These are phyloP conservation scores for Apis dorsata DNA, from an alignment of 1,140 invertebrate species.

Conservation along the genomic window DNA sequence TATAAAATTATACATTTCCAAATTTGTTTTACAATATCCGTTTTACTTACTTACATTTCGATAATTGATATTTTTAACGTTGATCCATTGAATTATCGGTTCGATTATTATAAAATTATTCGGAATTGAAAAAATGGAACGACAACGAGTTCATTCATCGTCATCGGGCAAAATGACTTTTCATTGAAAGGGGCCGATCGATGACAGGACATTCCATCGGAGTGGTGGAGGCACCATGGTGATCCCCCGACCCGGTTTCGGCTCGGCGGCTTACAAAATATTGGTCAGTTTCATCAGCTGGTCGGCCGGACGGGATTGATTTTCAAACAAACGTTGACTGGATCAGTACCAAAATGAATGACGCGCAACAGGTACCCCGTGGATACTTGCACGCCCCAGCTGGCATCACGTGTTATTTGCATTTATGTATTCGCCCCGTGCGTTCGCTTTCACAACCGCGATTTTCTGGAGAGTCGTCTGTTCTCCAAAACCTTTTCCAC, in stretches of 20 bases:
- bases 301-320: constrained; percentile 53
- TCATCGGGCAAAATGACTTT: neutral
- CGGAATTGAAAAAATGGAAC: neutral
- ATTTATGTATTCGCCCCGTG: constrained; percentile 54
- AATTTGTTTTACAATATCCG: no score
- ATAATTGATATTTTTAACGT: neutral
- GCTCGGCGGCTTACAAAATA: constrained; percentile 42
- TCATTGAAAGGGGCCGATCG: neutral
- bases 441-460: constrained; percentile 38
- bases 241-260: constrained; percentile 4
- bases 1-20: no score
- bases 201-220: constrained; percentile 3
- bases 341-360: constrained; percentile 75
- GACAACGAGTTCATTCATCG: neutral
- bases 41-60: neutral
- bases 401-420: constrained; percentile 58
- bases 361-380: constrained; percentile 72
- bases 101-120: neutral
- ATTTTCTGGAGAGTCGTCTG: neutral
- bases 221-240: neutral
- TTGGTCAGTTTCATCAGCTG: constrained; percentile 62
- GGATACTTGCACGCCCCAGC: constrained; percentile 69
- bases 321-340: constrained; percentile 68
- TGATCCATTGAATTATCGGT: neutral
- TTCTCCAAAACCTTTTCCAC: neutral